Percentiles rank a stretch among this genome's conserved stretches.
Evolutionary conservation across 2,113 vertebrate genomes (phyloP).

Genomic region (Charadrius vociferus): DNA sequence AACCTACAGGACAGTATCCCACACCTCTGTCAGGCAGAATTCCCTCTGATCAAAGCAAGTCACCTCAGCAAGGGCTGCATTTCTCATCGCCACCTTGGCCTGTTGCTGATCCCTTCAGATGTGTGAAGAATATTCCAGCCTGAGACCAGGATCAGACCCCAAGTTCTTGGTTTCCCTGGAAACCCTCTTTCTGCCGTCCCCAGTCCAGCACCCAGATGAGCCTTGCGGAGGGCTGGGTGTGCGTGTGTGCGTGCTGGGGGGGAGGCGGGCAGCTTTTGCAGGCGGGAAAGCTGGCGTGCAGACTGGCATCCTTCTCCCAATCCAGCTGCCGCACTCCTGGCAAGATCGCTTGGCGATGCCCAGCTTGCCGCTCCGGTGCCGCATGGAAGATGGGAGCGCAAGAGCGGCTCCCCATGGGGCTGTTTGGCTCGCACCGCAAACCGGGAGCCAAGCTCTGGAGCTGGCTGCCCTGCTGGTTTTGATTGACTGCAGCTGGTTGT

Average conservation of each 20-base stretch:
- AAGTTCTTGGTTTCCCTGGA: neutral
- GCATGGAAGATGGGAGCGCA: neutral
- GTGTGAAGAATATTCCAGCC: neutral
- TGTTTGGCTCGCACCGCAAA: neutral
- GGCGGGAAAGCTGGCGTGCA: neutral
- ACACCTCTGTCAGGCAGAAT: neutral
- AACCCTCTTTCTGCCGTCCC: neutral
- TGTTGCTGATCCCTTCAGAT: neutral
- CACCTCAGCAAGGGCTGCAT: neutral
- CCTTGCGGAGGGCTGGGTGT: neutral
- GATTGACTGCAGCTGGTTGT: conserved; percentile 15
- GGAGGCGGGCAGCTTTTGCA: neutral
- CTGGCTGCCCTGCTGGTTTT: neutral
- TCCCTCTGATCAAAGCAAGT: neutral
- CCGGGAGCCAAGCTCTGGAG: neutral
- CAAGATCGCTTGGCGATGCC: neutral
- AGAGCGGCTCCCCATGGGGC: accelerated
- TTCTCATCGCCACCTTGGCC: neutral
- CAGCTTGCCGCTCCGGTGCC: neutral
- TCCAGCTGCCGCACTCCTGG: neutral
- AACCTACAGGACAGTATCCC: neutral
- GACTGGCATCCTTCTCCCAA: neutral
- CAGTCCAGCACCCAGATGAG: neutral
- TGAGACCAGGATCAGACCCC: neutral
- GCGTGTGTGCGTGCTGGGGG: accelerated